Conservation (phyloP, 2,113 vertebrate genomes). For the Caloenas nicobarica region DNA sequence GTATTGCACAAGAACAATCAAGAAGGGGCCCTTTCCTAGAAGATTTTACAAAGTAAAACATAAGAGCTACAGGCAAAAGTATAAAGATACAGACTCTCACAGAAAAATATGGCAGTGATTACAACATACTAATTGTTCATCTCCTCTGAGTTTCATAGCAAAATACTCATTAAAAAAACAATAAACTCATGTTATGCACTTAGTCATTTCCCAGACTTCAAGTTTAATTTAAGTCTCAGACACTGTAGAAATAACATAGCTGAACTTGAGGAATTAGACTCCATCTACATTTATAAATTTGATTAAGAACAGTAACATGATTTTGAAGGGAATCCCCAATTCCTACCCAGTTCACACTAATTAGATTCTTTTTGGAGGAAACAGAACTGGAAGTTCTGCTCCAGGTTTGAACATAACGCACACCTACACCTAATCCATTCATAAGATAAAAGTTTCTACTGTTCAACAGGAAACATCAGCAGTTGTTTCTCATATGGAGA, state of each 20-base stretch:
- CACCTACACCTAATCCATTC: not conserved
- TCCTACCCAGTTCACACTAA: not conserved
- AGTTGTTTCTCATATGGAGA: not conserved
- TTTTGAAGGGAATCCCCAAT: not conserved
- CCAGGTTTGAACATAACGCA: not conserved
- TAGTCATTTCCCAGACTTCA: not conserved
- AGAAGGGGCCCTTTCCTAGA: not conserved
- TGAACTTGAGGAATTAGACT: not conserved
- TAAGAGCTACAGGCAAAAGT: not conserved
- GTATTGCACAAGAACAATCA: not conserved
- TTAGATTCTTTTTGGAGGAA: not conserved
- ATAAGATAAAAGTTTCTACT: not conserved
- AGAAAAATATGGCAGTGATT: not conserved
- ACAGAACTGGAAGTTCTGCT: not conserved
- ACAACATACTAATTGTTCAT: not conserved
- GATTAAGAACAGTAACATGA: not conserved
- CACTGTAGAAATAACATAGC: not conserved
- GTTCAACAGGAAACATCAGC: not conserved
- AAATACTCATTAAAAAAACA: not conserved
- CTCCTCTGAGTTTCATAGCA: not conserved
- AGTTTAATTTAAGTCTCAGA: not conserved
- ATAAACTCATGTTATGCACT: not conserved
- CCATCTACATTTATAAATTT: not conserved
- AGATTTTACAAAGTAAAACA: not conserved
- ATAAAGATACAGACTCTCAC: not conserved